Conservation (phyloP, 1,140 invertebrate species). For the Drosophila grimshawi region DNA sequence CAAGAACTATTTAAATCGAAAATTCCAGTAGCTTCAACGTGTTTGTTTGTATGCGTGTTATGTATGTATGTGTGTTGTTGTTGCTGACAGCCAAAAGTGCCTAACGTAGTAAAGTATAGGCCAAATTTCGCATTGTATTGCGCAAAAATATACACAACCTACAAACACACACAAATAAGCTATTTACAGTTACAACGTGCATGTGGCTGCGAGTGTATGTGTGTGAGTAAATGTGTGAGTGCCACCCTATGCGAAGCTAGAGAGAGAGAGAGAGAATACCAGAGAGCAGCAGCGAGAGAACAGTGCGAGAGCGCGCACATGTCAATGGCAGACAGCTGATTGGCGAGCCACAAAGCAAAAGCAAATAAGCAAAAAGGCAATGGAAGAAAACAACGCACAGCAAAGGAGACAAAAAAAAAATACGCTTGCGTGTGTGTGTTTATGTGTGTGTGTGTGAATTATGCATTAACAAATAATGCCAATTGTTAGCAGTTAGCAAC, state of each 20-base stretch:
- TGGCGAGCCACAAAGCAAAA: slow-evolving; percentile 41
- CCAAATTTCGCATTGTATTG: slow-evolving; percentile 55
- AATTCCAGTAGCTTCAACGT: not conserved
- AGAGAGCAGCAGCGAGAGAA: slow-evolving; percentile 36
- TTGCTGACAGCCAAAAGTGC: slow-evolving; percentile 28
- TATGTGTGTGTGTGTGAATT: slow-evolving; percentile 3
- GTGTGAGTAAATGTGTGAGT: slow-evolving; percentile 6
- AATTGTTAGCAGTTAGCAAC: slow-evolving; percentile 30
- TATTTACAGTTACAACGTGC: slow-evolving; percentile 60
- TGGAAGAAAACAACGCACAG: slow-evolving; percentile 38
- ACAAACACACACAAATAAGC: slow-evolving; percentile 43
- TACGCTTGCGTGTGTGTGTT: slow-evolving; percentile 15
- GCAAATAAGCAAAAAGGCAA: slow-evolving; percentile 42
- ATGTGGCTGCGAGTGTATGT: slow-evolving; percentile 11
- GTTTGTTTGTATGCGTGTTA: not conserved
- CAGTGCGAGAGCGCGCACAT: slow-evolving; percentile 60
- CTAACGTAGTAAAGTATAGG: slow-evolving; percentile 47
- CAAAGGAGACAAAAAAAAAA: slow-evolving; percentile 53
- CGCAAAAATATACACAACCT: slow-evolving; percentile 41
- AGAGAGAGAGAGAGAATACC: slow-evolving; percentile 17
- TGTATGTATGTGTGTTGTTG: not conserved
- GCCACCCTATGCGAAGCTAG: slow-evolving; percentile 40
- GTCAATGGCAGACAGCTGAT: slow-evolving; percentile 80
- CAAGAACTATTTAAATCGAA: not conserved
- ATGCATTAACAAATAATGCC: slow-evolving; percentile 27